Evolutionary conservation across 2,797 vertebrate genomes (phyloP).

Genomic region (Takifugu rubripes): DNA sequence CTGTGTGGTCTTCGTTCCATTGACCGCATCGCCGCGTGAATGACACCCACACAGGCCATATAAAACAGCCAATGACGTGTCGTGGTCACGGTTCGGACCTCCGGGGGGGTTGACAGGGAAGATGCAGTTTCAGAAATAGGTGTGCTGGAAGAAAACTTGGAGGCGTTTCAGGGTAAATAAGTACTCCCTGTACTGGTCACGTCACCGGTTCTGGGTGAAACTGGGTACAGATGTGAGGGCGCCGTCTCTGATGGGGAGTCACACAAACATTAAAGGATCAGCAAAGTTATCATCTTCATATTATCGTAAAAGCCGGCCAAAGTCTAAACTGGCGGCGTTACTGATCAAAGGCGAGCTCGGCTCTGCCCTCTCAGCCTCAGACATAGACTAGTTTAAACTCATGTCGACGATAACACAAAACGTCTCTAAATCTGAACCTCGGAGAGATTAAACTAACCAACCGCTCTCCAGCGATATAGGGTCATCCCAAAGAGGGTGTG

Average conservation of each 20-base stretch:
- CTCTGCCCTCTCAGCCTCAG: slow-evolving; percentile 65
- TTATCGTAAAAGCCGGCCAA: slow-evolving; percentile 29
- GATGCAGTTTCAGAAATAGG: slow-evolving; percentile 33
- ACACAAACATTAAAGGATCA: slow-evolving; percentile 33
- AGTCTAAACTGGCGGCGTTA: slow-evolving; percentile 15
- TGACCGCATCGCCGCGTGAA: slow-evolving; percentile 57
- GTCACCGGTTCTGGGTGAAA: slow-evolving; percentile 44
- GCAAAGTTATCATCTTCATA: slow-evolving; percentile 34
- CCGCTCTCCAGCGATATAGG: slow-evolving; percentile 66
- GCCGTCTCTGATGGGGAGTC: slow-evolving; percentile 35
- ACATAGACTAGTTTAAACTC: slow-evolving; percentile 4
- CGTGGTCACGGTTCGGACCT: slow-evolving; percentile 58
- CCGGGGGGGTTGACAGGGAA: slow-evolving; percentile 1
- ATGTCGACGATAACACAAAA: slow-evolving; percentile 68
- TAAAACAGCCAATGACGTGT: slow-evolving; percentile 31
- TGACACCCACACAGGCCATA: slow-evolving; percentile 42
- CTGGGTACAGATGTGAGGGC: slow-evolving; percentile 53
- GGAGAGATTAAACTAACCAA: slow-evolving; percentile 56
- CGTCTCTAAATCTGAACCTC: slow-evolving; percentile 65
- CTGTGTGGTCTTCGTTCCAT: slow-evolving; percentile 72
- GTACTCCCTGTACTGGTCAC: slow-evolving; percentile 22
- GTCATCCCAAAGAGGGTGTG: slow-evolving; percentile 56
- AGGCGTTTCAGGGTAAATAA: slow-evolving; percentile 46
- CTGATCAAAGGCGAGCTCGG: slow-evolving; percentile 49
- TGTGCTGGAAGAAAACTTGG: slow-evolving; percentile 45